Percentiles rank a stretch among this genome's conserved stretches.
phyloP scores from a whole-genome alignment of 2,888 invertebrate genomes.

The Hemithea aestivaria region DNA sequence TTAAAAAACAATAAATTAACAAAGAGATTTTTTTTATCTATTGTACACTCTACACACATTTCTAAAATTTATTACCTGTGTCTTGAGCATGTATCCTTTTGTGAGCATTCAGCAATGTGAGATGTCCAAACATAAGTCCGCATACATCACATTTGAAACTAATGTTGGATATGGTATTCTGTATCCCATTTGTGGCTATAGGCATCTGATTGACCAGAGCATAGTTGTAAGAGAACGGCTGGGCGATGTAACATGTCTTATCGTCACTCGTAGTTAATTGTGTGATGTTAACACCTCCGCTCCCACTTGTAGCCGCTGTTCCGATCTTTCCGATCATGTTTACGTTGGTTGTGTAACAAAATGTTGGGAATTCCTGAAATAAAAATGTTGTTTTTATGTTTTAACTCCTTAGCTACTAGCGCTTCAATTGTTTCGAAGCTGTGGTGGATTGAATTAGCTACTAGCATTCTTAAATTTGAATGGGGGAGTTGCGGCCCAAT shows the following conservation, averaged over 20 bases:
- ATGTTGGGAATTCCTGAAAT: constrained; percentile 82
- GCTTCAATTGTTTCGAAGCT: no score
- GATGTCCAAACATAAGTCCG: constrained; percentile 90
- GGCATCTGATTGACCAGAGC: constrained; percentile 93
- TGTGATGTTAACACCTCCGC: constrained; percentile 83
- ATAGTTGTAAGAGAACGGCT: constrained; percentile 89
- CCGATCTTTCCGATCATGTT: constrained; percentile 84
- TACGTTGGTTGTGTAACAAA: constrained; percentile 84
- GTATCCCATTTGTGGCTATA: constrained; percentile 82
- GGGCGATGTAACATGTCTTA: constrained; percentile 86
- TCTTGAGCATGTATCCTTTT: constrained; percentile 88
- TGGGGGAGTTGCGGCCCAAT: no score
- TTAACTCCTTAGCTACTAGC: no score
- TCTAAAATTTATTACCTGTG: no score
- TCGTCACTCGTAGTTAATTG: constrained; percentile 82
- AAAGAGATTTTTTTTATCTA: no score
- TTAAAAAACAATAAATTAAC: no score
- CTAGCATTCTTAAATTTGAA: no score
- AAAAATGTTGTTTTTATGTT: constrained; percentile 1
- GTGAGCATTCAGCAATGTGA: constrained; percentile 90
- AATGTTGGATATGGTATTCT: constrained; percentile 88
- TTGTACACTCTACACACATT: no score
- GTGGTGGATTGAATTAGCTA: no score
- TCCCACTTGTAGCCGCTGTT: constrained; percentile 55
- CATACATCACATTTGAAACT: constrained; percentile 94